Conservation (phyloP, 2,797 vertebrate genomes). For the Schizopygopsis malacanthus region DNA sequence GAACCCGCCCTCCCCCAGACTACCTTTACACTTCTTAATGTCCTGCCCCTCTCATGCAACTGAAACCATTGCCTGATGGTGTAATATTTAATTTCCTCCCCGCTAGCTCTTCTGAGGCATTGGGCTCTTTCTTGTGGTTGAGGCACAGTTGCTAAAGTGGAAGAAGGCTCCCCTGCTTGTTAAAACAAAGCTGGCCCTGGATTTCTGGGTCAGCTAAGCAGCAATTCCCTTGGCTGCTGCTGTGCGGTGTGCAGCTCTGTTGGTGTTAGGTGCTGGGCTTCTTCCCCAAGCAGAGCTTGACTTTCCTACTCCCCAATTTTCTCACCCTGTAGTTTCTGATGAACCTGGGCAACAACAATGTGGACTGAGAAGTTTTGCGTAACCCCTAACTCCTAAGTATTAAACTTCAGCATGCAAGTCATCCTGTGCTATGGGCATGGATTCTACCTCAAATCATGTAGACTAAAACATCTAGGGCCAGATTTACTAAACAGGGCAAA, state of each 20-base stretch:
- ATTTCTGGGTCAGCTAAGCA: constrained; percentile 82
- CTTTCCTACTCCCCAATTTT: constrained; percentile 47
- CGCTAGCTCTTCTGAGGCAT: constrained; percentile 74
- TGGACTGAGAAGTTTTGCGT: not conserved
- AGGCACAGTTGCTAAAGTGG: constrained; percentile 75
- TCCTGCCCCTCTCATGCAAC: constrained; percentile 50
- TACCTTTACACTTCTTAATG: constrained; percentile 62
- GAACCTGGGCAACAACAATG: not conserved
- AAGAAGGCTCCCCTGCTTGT: constrained; percentile 80
- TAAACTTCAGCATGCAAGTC: not conserved
- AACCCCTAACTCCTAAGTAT: not conserved
- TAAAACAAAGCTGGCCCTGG: constrained; percentile 84
- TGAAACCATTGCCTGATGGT: constrained; percentile 73
- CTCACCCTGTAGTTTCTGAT: not conserved
- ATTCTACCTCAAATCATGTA: not conserved
- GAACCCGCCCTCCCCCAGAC: constrained; percentile 40
- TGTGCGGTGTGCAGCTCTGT: constrained; percentile 64
- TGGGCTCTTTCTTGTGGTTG: constrained; percentile 78
- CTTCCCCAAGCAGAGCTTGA: constrained; percentile 50
- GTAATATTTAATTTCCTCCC: constrained; percentile 84
- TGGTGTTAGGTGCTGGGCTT: constrained; percentile 60
- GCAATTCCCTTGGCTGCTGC: constrained; percentile 77
- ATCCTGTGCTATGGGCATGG: not conserved
- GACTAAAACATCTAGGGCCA: not conserved
- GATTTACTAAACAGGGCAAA: not conserved